Conservation (phyloP, 2,888 invertebrate genomes). For the Ceriagrion tenellum region DNA sequence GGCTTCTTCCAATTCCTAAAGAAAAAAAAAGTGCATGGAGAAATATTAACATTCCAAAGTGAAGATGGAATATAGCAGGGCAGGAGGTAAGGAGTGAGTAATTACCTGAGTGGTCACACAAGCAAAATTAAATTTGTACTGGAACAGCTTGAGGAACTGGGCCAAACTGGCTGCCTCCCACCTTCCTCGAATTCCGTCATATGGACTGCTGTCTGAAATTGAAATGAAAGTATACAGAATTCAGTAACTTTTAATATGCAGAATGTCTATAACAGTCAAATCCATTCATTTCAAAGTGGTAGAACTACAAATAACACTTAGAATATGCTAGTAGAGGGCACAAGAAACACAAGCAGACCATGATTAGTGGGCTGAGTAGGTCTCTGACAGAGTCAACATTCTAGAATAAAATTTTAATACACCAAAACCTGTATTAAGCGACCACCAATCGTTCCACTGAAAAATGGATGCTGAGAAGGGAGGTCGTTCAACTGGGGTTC, state of each 20-base stretch:
- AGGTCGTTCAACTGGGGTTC: no score
- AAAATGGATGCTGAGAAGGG: no score
- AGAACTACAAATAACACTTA: no score
- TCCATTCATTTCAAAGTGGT: no score
- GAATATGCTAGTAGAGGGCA: no score
- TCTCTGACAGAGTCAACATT: no score
- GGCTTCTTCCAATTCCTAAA: slow-evolving; percentile 69
- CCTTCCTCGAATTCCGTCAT: slow-evolving; percentile 70
- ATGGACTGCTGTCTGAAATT: slow-evolving; percentile 70
- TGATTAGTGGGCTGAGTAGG: no score
- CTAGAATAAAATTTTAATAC: no score
- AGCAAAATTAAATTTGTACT: slow-evolving; percentile 70
- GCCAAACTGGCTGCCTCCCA: slow-evolving; percentile 70
- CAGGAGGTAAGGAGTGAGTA: not conserved
- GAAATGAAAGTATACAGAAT: not conserved
- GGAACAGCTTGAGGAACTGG: slow-evolving; percentile 69
- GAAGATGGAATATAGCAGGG: not conserved
- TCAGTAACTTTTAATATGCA: not conserved
- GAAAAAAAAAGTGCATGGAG: not conserved
- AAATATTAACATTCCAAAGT: not conserved
- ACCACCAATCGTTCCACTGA: no score
- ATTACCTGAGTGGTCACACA: slow-evolving; percentile 69
- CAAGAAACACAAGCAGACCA: no score
- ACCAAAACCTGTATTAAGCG: no score
- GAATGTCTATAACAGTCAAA: no score